These are phyloP conservation scores for Melopsittacus undulatus DNA, from an alignment of 2,797 vertebrate species.

Conservation along the genomic window DNA sequence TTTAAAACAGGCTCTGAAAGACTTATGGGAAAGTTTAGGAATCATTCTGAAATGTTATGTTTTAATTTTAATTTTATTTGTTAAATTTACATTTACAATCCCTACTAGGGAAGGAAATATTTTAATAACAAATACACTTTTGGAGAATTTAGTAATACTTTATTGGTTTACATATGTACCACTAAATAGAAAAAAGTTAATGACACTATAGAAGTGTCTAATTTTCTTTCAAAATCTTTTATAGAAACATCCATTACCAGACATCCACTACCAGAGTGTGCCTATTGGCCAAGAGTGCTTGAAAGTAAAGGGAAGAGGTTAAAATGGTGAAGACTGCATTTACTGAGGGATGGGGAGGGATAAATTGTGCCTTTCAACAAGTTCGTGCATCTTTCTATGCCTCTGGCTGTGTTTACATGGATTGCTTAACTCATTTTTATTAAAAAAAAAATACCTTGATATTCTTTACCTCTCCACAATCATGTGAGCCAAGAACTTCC, in stretches of 20 bases:
- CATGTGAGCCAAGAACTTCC: not conserved
- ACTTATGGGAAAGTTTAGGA: not conserved
- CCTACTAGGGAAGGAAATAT: rapidly evolving
- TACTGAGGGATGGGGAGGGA: not conserved
- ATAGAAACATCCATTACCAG: not conserved
- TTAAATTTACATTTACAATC: not conserved
- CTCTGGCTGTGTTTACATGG: not conserved
- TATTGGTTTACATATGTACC: not conserved
- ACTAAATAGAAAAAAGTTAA: not conserved
- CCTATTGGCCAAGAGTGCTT: not conserved
- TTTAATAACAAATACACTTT: not conserved
- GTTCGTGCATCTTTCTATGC: not conserved
- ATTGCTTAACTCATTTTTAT: not conserved
- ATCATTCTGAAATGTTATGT: not conserved
- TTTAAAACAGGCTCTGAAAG: not conserved
- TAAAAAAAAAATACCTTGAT: not conserved
- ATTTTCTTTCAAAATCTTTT: not conserved
- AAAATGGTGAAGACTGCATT: not conserved
- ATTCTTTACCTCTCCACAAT: not conserved
- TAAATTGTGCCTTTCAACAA: not conserved
- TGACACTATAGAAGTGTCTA: not conserved
- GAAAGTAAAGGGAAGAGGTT: not conserved
- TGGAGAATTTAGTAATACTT: not conserved
- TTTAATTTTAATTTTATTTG: not conserved
- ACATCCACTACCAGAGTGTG: not conserved